Evolutionary conservation across 2,113 vertebrate genomes (phyloP), one percentile per base, ranked within the genome.

Genomic region (Etheostoma cragini): DNA sequence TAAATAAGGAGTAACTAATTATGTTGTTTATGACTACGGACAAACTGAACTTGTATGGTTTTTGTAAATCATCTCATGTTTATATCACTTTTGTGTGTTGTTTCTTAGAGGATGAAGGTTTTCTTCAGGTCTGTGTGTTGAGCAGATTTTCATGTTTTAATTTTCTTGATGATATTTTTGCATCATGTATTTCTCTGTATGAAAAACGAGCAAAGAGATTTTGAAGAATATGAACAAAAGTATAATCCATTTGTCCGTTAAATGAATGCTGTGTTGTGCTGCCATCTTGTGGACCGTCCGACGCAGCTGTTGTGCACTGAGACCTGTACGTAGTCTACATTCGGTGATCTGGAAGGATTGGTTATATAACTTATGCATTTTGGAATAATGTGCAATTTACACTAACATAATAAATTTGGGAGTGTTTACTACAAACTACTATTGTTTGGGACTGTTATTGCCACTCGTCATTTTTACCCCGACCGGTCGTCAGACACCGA

Each of bases 201-300:
- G 22, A 50, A 21, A 22, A 64, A 53, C 12, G 6, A 30, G 15
- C 15, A 19, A 10, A 49, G 8, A 50, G 38, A 26, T 47, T 70
- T 81, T 71, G 8, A 66, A 47, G 77, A 14, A 0, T 16, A 4
- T 60, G 61, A 81, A 81, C 71, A 38, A 56, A 10, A 8, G n/a
- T 62, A 24, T 46, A 7, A 35, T 56, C 33, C 24, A 42, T 42
- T 11, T 42, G 38, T 42, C 8, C 10, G 53, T 64, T 24, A 49
- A 15, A 81, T 24, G 65, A 74, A 38, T 45, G 66, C 71, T 49
- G 58, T 81, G 78, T 65, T 54, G 35, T 86, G 85, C 81, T 86
- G 83, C 88, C 88, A 21, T 19, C 86, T 68, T 1, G 82, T 87
- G 88, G 75, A 56, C 71, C 56, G 54, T 45, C 21, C 62, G 66